Evolutionary conservation across 2,113 vertebrate genomes (phyloP).

Genomic region (Pyrgilauda ruficollis): DNA sequence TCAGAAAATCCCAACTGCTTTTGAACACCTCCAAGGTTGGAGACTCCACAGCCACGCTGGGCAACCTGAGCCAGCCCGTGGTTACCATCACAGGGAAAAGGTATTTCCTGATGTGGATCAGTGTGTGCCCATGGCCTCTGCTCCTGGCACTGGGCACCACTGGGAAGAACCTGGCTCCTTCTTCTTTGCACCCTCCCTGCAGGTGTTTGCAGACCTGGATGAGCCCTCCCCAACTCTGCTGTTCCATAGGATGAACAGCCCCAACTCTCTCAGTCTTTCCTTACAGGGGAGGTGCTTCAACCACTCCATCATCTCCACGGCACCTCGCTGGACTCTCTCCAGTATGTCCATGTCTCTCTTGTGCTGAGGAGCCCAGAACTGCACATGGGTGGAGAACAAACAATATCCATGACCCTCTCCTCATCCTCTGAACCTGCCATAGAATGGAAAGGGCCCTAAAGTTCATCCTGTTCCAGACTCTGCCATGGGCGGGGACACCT

Average conservation of each 20-base stretch:
- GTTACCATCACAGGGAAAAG: not conserved
- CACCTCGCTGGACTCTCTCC: rapidly evolving
- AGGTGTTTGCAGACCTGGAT: too few relatives aligned
- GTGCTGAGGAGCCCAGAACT: not conserved
- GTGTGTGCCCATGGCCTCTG: not conserved
- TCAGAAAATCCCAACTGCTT: not conserved
- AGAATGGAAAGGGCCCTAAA: not conserved
- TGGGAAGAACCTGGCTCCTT: not conserved
- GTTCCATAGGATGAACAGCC: not conserved
- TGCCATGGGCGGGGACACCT: not conserved
- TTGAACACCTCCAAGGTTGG: not conserved
- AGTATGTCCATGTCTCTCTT: not conserved
- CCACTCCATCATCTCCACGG: not conserved
- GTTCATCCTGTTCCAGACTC: not conserved
- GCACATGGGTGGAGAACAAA: not conserved
- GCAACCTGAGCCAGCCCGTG: not conserved
- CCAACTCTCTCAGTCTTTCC: not conserved
- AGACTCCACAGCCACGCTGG: not conserved
- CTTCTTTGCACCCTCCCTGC: not conserved
- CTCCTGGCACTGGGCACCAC: not conserved
- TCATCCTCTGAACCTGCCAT: not conserved
- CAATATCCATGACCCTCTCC: not conserved
- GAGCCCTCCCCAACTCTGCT: not conserved
- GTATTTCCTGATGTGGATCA: not conserved
- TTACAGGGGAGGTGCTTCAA: not conserved